Conservation (phyloP, 2,888 invertebrate genomes). For the Caprella mutica region DNA sequence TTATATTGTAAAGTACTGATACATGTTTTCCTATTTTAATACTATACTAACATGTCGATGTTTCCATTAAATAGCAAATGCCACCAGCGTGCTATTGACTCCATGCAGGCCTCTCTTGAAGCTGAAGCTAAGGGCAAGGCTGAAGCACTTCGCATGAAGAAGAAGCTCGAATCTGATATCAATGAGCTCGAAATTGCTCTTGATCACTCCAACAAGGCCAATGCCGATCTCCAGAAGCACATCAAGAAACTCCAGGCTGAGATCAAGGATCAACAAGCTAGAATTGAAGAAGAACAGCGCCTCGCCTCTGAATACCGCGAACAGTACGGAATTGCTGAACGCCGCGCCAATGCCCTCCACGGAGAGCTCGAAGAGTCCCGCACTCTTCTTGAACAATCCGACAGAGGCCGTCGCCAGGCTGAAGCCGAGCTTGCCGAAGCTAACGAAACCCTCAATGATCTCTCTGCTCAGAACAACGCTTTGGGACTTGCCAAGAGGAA, state of each 20-base stretch:
- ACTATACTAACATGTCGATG: not conserved
- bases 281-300: conserved; percentile 95
- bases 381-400: conserved; percentile 92
- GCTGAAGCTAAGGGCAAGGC: conserved; percentile 50
- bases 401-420: conserved; percentile 94
- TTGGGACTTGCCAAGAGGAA: conserved; percentile 97
- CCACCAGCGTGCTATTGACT: conserved; percentile 50
- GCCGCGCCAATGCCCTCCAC: conserved; percentile 91
- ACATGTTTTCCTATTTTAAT: not conserved
- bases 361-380: conserved; percentile 98
- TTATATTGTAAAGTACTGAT: too few species aligned
- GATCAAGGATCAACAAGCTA: conserved; percentile 89
- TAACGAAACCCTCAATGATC: conserved; percentile 94
- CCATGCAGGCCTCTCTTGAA: conserved; percentile 51
- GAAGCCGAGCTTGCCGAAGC: conserved; percentile 96
- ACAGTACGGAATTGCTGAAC: conserved; percentile 92
- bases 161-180: conserved; percentile 52
- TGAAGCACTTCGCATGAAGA: conserved; percentile 51
- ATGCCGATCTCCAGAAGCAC: conserved; percentile 47
- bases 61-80: conserved; percentile 44
- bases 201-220: conserved; percentile 48
- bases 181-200: conserved; percentile 51
- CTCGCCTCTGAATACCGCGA: conserved; percentile 96
- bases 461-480: conserved; percentile 71
- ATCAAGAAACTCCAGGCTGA: conserved; percentile 77